These are phyloP conservation scores for Enteromius mattozi DNA, from an alignment of 2,797 vertebrate genomes.

Conservation along the genomic window DNA sequence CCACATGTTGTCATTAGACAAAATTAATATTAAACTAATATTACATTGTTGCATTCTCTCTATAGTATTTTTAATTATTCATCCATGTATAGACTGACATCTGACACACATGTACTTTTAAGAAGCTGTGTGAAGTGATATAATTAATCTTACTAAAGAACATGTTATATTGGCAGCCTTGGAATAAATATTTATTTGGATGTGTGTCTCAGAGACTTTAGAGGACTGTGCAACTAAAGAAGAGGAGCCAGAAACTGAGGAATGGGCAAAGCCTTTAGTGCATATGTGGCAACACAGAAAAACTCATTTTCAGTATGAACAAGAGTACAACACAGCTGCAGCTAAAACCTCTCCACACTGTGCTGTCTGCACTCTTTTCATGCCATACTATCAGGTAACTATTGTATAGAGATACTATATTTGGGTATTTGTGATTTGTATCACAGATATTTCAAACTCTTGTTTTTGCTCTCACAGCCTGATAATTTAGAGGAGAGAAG, in stretches of 20 bases:
- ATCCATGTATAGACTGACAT: not conserved
- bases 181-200: slow-evolving; percentile 28
- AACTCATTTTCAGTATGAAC: slow-evolving; percentile 86
- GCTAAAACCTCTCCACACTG: slow-evolving; percentile 86
- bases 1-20: not conserved
- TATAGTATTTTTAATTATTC: not conserved
- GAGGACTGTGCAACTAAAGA: slow-evolving; percentile 79
- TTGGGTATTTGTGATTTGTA: not conserved
- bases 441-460: slow-evolving; percentile 7
- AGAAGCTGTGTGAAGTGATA: not conserved
- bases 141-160: not conserved
- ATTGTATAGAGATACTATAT: not conserved
- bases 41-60: not conserved
- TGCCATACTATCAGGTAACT: slow-evolving; percentile 92
- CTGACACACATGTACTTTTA: not conserved
- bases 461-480: slow-evolving; percentile 74
- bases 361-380: slow-evolving; percentile 92
- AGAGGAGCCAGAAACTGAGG: slow-evolving; percentile 84
- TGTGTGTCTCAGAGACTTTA: slow-evolving; percentile 79
- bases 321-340: slow-evolving; percentile 86
- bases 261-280: slow-evolving; percentile 91
- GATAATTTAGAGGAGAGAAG: slow-evolving; percentile 69
- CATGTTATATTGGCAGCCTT: not conserved
- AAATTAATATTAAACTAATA: not conserved
- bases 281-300: slow-evolving; percentile 90